Conservation (phyloP, 2,797 vertebrate species). For the Melanotaenia nigrans region DNA sequence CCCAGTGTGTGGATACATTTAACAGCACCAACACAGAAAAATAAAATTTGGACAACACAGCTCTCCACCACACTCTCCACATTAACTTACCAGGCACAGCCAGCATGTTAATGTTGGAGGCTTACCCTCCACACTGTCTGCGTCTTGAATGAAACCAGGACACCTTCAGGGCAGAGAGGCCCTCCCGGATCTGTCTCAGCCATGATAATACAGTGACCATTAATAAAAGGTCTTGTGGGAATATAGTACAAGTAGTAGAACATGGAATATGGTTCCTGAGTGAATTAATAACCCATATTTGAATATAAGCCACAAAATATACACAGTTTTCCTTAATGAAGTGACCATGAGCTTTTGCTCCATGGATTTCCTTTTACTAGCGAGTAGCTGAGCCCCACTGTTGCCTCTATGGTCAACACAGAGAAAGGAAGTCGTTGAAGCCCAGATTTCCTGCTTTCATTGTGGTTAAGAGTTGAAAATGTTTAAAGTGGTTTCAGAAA, state of each 20-base stretch:
- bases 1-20: constrained; percentile 41
- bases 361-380: constrained; percentile 86
- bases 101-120: constrained; percentile 73
- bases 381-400: constrained; percentile 84
- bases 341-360: constrained; percentile 88
- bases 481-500: constrained; percentile 96
- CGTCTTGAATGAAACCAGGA: constrained; percentile 69
- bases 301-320: constrained; percentile 91
- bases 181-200: constrained; percentile 66
- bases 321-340: constrained; percentile 89
- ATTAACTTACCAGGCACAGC: constrained; percentile 59
- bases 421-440: constrained; percentile 98
- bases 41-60: constrained; percentile 44
- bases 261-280: constrained; percentile 69
- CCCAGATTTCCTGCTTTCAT: constrained; percentile 95
- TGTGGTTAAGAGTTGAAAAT: constrained; percentile 90
- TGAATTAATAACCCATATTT: constrained; percentile 83
- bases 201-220: constrained; percentile 74
- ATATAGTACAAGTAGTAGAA: constrained; percentile 76
- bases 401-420: constrained; percentile 82
- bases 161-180: constrained; percentile 71
- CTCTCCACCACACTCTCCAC: constrained; percentile 53
- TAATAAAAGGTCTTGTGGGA: constrained; percentile 77
- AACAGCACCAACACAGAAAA: constrained; percentile 32
- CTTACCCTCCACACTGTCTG: constrained; percentile 55